Conservation (phyloP, 2,113 vertebrate species). For the Hypomesus transpacificus region DNA sequence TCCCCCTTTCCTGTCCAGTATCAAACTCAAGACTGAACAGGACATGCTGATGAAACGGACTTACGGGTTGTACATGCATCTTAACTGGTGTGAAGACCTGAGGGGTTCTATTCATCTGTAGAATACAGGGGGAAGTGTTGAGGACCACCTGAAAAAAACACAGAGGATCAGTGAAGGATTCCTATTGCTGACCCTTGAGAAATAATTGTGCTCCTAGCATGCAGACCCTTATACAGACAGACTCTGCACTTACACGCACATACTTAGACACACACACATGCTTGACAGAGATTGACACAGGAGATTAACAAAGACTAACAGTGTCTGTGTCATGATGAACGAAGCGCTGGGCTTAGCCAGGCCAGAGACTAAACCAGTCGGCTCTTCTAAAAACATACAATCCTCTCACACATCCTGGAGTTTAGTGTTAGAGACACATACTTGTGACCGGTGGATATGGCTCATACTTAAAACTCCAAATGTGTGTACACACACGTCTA, state of each 20-base stretch:
- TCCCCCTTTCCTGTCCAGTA: conserved; percentile 35
- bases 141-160: conserved; percentile 28
- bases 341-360: conserved; percentile 53
- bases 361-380: conserved; percentile 62
- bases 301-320: conserved; percentile 71
- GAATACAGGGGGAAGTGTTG: conserved; percentile 29
- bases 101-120: conserved; percentile 43
- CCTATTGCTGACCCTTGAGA: conserved; percentile 53
- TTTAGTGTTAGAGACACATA: conserved; percentile 25
- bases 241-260: conserved; percentile 25
- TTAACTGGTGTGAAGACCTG: background rate
- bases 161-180: conserved; percentile 58
- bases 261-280: conserved; percentile 34
- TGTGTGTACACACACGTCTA: no score
- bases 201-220: conserved; percentile 58
- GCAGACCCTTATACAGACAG: background rate
- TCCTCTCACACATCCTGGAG: conserved; percentile 44
- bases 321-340: conserved; percentile 68
- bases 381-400: conserved; percentile 65
- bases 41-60: no score
- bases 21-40: conserved; percentile 30
- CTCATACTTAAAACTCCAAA: background rate
- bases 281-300: conserved; percentile 59
- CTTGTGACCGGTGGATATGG: background rate
- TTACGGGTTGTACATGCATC: no score